Evolutionary conservation across 2,113 vertebrate species (phyloP).

Genomic region (Okapia johnstoni): DNA sequence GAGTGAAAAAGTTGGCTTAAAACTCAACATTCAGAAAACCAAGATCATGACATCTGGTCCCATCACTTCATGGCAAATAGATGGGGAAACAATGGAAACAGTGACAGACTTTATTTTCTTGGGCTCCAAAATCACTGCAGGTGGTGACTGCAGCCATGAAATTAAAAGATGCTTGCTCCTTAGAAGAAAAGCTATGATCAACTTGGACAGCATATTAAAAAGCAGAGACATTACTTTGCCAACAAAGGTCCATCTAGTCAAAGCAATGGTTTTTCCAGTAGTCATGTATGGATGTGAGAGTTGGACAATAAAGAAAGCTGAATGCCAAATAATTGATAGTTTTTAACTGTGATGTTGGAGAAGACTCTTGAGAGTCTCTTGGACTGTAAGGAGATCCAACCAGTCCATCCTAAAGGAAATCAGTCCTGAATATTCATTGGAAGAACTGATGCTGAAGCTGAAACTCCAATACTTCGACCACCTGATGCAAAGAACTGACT

Average conservation of each 20-base stretch:
- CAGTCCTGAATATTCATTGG: neutral
- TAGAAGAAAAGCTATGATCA: neutral
- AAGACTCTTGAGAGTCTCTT: neutral
- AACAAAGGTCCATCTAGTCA: neutral
- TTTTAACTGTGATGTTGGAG: neutral
- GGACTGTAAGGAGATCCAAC: neutral
- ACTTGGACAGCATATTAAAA: neutral
- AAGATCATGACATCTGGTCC: neutral
- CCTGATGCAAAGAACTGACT: neutral
- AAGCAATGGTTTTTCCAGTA: neutral
- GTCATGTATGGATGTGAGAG: neutral
- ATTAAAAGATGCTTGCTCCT: neutral
- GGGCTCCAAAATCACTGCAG: neutral
- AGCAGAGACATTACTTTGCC: neutral
- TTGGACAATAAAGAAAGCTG: neutral
- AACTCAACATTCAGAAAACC: neutral
- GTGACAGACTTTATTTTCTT: neutral
- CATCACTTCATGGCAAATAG: neutral
- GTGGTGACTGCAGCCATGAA: neutral
- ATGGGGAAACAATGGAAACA: neutral
- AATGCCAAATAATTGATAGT: rapidly evolving
- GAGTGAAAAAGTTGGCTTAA: neutral
- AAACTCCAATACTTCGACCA: neutral
- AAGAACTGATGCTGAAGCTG: neutral
- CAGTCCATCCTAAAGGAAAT: neutral